Conservation (phyloP, 2,888 invertebrate species). For the Himalopsyche japonica region DNA sequence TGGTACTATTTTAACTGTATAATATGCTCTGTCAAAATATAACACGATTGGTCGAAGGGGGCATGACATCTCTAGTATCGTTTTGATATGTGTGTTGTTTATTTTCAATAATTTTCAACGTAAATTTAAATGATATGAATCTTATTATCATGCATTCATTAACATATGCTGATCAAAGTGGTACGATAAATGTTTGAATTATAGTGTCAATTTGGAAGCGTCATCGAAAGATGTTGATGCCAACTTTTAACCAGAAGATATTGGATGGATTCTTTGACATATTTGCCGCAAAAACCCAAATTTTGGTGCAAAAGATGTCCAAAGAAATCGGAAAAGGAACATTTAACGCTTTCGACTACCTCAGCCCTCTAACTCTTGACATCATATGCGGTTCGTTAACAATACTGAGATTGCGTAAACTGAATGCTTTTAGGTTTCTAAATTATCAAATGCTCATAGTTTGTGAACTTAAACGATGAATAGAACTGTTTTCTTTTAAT, state of each 20-base stretch:
- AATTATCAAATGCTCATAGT: background rate
- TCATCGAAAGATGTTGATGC: conserved; percentile 48
- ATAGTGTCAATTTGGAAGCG: conserved; percentile 49
- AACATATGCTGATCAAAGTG: no score
- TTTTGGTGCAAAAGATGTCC: background rate
- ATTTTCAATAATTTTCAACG: no score
- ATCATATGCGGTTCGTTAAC: background rate
- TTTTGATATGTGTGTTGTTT: no score
- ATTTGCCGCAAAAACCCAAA: conserved; percentile 43
- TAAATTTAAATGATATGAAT: no score
- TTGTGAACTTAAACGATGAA: background rate
- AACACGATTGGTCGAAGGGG: no score
- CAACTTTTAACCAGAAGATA: conserved; percentile 46
- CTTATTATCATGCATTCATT: no score
- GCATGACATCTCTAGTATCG: no score
- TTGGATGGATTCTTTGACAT: conserved; percentile 48
- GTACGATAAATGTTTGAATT: background rate
- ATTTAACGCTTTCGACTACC: background rate
- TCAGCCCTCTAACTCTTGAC: background rate
- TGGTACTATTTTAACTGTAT: no score
- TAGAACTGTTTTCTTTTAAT: conserved; percentile 27
- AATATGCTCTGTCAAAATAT: no score
- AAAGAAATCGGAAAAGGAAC: background rate
- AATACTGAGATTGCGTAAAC: no score
- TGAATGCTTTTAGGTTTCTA: no score